Percentiles rank a stretch among this genome's conserved stretches.
Evolutionary conservation across 2,888 invertebrate genomes (phyloP).

Genomic region (Lysandra bellargus): DNA sequence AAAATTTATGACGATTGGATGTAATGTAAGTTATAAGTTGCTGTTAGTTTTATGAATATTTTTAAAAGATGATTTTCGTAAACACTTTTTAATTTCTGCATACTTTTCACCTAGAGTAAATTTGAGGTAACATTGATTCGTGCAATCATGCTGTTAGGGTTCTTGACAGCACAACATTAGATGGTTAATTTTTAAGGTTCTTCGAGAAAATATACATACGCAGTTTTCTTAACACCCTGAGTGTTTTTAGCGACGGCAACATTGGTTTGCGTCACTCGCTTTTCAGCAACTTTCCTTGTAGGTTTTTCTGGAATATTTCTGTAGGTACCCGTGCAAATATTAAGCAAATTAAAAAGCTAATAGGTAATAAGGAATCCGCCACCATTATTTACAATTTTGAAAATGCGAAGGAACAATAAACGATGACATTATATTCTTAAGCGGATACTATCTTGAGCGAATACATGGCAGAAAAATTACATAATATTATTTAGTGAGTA

Average conservation of each 20-base stretch:
- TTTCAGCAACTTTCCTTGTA: conserved; percentile 56
- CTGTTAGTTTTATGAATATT: background rate
- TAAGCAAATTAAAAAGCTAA: conserved; percentile 36
- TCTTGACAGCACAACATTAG: conserved; percentile 35
- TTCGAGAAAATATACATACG: conserved; percentile 45
- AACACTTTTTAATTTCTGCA: background rate
- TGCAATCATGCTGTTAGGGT: conserved; percentile 34
- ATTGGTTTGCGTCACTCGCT: conserved; percentile 47
- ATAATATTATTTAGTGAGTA: too few species aligned
- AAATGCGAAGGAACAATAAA: background rate
- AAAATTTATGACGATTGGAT: too few species aligned
- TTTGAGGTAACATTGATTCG: background rate
- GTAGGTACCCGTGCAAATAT: conserved; percentile 43
- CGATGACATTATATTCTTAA: background rate
- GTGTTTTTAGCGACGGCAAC: conserved; percentile 57
- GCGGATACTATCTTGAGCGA: background rate
- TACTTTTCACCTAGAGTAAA: too few species aligned
- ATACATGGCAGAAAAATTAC: too few species aligned
- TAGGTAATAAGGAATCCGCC: conserved; percentile 35
- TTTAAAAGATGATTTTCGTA: background rate
- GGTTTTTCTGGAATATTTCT: conserved; percentile 62
- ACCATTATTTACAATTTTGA: conserved; percentile 26
- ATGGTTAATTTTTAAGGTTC: conserved; percentile 39
- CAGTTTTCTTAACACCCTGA: conserved; percentile 57
- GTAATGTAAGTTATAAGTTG: background rate